Conservation (phyloP, 2,888 invertebrate species). For the Cerceris ruficornis region DNA sequence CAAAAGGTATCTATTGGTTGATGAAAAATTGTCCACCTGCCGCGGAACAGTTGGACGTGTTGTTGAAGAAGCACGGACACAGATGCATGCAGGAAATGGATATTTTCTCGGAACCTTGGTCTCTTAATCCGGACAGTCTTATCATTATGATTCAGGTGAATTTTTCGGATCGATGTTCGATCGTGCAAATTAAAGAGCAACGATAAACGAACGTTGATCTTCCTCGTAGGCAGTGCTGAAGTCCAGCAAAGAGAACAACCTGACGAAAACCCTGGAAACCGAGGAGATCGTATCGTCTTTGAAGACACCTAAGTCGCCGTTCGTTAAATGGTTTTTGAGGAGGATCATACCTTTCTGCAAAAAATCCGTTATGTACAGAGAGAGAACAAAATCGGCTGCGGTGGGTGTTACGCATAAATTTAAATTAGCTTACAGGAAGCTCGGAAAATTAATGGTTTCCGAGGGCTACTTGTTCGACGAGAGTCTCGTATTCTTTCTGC, state of each 20-base stretch:
- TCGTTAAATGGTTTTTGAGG: constrained; percentile 84
- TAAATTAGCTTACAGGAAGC: constrained; percentile 84
- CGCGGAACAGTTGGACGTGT: constrained; percentile 83
- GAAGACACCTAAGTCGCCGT: constrained; percentile 82
- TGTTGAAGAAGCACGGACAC: constrained; percentile 88
- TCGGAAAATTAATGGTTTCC: constrained; percentile 84
- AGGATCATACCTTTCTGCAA: constrained; percentile 85
- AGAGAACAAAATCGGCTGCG: constrained; percentile 86
- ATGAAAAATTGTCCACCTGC: constrained; percentile 82
- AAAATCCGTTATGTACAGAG: constrained; percentile 85
- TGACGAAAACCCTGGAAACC: constrained; percentile 69
- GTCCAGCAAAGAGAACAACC: not conserved
- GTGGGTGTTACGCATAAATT: constrained; percentile 84
- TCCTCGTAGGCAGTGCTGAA: constrained; percentile 48
- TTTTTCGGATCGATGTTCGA: not conserved
- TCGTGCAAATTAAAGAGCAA: not conserved
- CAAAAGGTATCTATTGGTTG: constrained; percentile 85
- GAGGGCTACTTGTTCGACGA: constrained; percentile 86
- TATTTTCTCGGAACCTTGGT: constrained; percentile 86
- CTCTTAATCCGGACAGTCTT: constrained; percentile 84
- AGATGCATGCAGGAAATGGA: constrained; percentile 88
- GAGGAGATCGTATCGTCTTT: constrained; percentile 83
- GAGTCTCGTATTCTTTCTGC: constrained; percentile 87
- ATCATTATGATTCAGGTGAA: constrained; percentile 85
- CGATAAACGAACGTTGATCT: not conserved